phyloP scores from a whole-genome alignment of 2,797 vertebrate genomes.

The Apogon talboti region DNA sequence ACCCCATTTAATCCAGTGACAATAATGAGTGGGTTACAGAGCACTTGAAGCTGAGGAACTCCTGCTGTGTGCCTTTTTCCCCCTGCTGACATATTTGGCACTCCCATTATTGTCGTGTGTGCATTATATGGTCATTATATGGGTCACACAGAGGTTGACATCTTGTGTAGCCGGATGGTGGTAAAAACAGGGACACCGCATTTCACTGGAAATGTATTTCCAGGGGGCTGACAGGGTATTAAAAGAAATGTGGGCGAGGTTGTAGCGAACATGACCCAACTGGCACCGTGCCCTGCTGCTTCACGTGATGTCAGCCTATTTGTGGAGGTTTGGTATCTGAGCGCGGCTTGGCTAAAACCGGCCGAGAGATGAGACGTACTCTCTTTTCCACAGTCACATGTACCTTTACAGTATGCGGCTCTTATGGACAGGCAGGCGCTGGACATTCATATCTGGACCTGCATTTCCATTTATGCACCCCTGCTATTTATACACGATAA shows the following conservation, averaged over 20 bases:
- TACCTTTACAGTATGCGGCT: constrained; percentile 11
- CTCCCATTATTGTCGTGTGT: constrained; percentile 28
- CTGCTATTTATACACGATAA: constrained; percentile 56
- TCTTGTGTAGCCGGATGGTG: constrained; percentile 51
- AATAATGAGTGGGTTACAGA: too few relatives aligned
- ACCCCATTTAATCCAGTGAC: too few relatives aligned
- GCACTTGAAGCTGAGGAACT: too few relatives aligned
- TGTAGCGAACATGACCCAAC: constrained; percentile 64
- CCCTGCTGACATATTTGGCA: constrained; percentile 20
- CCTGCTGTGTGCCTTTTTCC: too few relatives aligned
- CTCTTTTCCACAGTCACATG: constrained; percentile 39
- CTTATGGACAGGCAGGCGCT: constrained; percentile 9
- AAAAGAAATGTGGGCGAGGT: constrained; percentile 74
- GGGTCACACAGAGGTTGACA: constrained; percentile 48
- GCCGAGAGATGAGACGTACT: constrained; percentile 16
- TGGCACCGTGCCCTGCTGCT: constrained; percentile 62
- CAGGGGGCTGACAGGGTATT: constrained; percentile 68
- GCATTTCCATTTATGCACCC: constrained; percentile 47
- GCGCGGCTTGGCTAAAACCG: constrained; percentile 45
- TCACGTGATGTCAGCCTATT: constrained; percentile 73
- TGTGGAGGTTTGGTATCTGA: constrained; percentile 60
- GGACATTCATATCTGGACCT: constrained; percentile 42
- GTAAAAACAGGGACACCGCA: constrained; percentile 40
- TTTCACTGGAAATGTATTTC: constrained; percentile 71
- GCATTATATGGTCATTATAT: constrained; percentile 6